Base-by-base conservation (phyloP, 2,888 invertebrate genomes). In the Drosophila peninsularis region DNA sequence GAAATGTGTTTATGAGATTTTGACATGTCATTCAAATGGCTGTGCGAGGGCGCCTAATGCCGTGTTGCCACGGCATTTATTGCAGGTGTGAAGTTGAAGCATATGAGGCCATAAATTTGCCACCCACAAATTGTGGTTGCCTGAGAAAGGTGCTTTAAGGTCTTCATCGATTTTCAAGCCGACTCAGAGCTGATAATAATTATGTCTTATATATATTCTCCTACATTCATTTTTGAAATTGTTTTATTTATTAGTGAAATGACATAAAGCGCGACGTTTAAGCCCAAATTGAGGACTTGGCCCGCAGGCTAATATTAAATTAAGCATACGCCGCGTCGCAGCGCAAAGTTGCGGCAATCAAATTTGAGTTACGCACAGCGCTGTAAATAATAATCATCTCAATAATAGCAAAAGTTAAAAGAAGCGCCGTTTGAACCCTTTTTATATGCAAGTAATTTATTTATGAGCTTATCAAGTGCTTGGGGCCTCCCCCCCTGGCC, bases 341-440 rank as follows among this genome's bases (percentile, higher is more conserved):
- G 44, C 14, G 41, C 9, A 45, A 65, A 78, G 50, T 65, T 67
- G 67, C 67, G 49, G 47, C 41, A 69, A 77, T 78, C 63, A 66
- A 66, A 63, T 75, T 52, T 30, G 67, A 62, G 58, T 75, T 68
- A 57, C 47, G 21, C 47, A 14, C 30, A 42, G 32, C 41, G 24
- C 32, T 68, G 34, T 37, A 52, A 61, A 67, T 68, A 56, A 56
- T 60, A 54, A 60, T 53, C 70, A 72, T 70, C 67, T 64, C 47
- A 65, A 79, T 86, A 74, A 83, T 71, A 67, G 67, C 57, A 62
- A 64, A 82, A 85, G 82, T 81, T 81, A 21, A 68, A 62, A 60
- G 60, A 64, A 68, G 47, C 39, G 36, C 45, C 68, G 62, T 63
- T 78, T 62, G 63, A 79, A 77, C 77, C 79, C 84, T 77, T 81